Evolutionary conservation across 2,888 invertebrate species (phyloP).

Genomic region (Lamproptera curius): DNA sequence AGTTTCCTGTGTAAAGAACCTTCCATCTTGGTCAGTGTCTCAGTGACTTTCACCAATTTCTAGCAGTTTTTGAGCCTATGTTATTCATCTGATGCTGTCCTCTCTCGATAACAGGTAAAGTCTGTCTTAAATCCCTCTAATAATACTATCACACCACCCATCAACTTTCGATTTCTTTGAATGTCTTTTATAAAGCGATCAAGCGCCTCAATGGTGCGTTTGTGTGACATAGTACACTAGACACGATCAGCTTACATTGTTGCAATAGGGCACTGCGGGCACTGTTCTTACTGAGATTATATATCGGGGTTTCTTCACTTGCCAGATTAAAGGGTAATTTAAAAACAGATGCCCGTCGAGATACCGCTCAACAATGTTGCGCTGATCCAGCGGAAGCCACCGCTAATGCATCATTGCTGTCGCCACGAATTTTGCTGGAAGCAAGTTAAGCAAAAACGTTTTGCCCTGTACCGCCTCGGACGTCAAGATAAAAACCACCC

Average conservation of each 20-base stretch:
- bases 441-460: too few species aligned
- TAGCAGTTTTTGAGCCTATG: too few species aligned
- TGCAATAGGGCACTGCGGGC: neutral
- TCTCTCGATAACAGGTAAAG: too few species aligned
- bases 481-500: neutral
- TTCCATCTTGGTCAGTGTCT: neutral
- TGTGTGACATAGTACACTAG: neutral
- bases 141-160: too few species aligned
- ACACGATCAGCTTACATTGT: neutral
- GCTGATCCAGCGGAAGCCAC: too few species aligned
- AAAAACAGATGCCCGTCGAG: neutral
- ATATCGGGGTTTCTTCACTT: too few species aligned
- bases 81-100: neutral
- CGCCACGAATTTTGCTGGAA: neutral
- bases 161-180: constrained; percentile 20
- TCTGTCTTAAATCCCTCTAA: constrained; percentile 20
- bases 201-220: constrained; percentile 22
- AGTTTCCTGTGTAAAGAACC: too few species aligned
- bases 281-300: neutral
- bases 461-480: neutral
- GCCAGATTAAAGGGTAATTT: neutral
- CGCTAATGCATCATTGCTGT: neutral
- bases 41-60: too few species aligned
- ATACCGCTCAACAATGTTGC: too few species aligned
- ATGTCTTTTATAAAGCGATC: constrained; percentile 23